Evolutionary conservation across 2,113 vertebrate species (phyloP).

Genomic region (Charadrius vociferus): DNA sequence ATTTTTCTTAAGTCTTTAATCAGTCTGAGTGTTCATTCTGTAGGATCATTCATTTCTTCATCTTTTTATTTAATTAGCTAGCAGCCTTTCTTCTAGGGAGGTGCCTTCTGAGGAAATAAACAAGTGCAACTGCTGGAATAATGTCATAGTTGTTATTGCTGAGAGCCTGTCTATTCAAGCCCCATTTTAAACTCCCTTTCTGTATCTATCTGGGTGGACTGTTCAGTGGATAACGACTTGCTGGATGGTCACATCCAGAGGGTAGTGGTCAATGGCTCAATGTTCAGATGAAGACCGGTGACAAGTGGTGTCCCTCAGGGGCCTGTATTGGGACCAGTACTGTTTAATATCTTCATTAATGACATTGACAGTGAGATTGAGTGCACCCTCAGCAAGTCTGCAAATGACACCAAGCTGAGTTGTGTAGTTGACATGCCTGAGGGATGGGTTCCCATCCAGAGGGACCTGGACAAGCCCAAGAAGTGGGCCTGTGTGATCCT

Average conservation of each 20-base stretch:
- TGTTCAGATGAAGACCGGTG: background rate
- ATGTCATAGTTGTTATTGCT: background rate
- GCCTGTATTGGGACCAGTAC: no score
- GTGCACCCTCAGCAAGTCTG: background rate
- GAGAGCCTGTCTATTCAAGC: background rate
- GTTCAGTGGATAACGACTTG: background rate
- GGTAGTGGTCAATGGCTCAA: background rate
- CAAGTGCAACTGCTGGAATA: background rate
- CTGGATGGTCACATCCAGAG: background rate
- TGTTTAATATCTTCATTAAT: background rate
- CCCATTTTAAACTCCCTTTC: background rate
- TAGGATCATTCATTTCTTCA: background rate
- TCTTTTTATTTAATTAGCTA: background rate
- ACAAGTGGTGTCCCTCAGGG: no score
- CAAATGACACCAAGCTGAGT: background rate
- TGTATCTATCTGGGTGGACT: background rate
- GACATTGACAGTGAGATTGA: background rate
- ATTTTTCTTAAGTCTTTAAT: background rate
- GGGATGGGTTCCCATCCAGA: background rate
- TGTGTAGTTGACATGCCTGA: background rate
- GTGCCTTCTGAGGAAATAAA: background rate
- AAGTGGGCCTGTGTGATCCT: background rate
- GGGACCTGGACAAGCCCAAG: background rate
- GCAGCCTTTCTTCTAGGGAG: background rate
- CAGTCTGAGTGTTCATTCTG: background rate